These are phyloP conservation scores for Prunella strophiata DNA, from an alignment of 2,797 vertebrate genomes.

Conservation along the genomic window DNA sequence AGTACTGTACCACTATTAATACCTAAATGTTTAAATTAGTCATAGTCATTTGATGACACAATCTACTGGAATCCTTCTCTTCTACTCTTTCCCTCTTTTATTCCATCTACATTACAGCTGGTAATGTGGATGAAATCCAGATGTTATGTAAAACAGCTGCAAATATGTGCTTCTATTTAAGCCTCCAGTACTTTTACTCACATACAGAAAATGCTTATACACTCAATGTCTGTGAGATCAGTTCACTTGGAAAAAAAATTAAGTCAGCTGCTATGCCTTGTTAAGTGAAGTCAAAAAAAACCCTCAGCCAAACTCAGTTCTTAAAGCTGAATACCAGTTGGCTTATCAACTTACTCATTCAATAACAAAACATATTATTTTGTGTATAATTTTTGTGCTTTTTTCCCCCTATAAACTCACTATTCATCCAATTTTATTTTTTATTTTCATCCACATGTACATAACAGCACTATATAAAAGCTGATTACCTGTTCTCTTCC, in stretches of 20 bases:
- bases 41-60: constrained; percentile 45
- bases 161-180: constrained; percentile 36
- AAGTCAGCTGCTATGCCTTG: neutral
- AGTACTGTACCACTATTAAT: neutral
- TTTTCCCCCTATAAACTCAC: neutral
- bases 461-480: neutral
- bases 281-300: neutral
- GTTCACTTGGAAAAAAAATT: neutral
- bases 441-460: neutral
- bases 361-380: neutral
- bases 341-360: neutral
- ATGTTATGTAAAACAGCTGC: constrained; percentile 68
- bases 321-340: neutral
- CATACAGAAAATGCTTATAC: constrained; percentile 23
- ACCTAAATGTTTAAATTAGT: constrained; percentile 42
- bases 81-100: constrained; percentile 46
- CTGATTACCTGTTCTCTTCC: neutral
- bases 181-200: constrained; percentile 29
- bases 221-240: constrained; percentile 2
- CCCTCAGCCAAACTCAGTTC: neutral
- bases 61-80: constrained; percentile 40
- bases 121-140: constrained; percentile 52
- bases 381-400: neutral
- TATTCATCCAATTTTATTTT: neutral
- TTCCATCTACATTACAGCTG: constrained; percentile 62